Evolutionary conservation across 2,797 vertebrate genomes (phyloP).

Genomic region (Dendrocincla fuliginosa): DNA sequence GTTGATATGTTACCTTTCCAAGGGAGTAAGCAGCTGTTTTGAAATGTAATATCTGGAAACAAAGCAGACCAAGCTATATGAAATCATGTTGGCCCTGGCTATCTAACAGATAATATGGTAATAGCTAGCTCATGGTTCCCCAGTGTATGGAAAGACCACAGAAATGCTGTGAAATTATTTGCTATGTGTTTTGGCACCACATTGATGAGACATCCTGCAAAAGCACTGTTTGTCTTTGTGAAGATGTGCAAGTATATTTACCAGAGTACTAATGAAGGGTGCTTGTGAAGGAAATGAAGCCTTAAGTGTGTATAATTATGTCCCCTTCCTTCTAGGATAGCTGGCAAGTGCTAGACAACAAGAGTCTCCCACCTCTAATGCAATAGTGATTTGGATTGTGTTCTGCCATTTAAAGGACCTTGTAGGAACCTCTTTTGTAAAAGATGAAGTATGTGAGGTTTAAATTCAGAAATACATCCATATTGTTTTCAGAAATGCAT

Average conservation of each 20-base stretch:
- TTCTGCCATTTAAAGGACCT: background rate
- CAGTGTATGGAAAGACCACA: background rate
- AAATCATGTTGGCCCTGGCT: background rate
- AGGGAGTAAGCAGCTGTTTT: background rate
- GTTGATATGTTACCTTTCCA: background rate
- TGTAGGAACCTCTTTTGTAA: background rate
- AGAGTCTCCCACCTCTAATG: background rate
- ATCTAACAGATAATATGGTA: background rate
- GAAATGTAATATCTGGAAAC: background rate
- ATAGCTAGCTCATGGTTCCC: background rate
- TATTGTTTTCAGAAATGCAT: background rate
- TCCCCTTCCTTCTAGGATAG: constrained; percentile 14
- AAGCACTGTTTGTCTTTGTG: constrained; percentile 33
- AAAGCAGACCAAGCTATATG: background rate
- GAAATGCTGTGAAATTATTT: background rate
- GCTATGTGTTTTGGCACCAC: background rate
- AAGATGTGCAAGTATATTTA: constrained; percentile 51
- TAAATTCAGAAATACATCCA: background rate
- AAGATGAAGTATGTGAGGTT: background rate
- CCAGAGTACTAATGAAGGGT: constrained; percentile 29
- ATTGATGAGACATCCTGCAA: constrained; percentile 23
- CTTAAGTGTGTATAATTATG: constrained; percentile 38
- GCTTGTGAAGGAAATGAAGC: constrained; percentile 53
- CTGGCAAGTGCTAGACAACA: constrained; percentile 35
- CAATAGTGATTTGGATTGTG: background rate